Evolutionary conservation across 2,888 invertebrate genomes (phyloP).

Genomic region (Sarcophaga subvicina): DNA sequence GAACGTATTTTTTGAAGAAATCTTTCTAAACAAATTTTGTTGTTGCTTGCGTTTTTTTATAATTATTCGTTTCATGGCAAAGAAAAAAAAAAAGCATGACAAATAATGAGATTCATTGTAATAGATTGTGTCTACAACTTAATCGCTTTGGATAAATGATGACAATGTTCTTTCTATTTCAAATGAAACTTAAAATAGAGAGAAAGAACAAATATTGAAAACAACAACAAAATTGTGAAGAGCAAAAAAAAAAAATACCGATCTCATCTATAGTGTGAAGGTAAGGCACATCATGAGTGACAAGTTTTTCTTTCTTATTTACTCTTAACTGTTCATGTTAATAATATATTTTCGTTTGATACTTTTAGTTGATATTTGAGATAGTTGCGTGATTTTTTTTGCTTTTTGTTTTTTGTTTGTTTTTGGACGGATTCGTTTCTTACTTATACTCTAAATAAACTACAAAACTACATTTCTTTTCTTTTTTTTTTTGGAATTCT

Average conservation of each 20-base stretch:
- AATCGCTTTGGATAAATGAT: slow-evolving; percentile 81
- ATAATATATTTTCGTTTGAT: slow-evolving; percentile 50
- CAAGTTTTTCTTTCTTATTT: slow-evolving; percentile 52
- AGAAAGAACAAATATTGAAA: slow-evolving; percentile 34
- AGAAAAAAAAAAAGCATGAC: slow-evolving; percentile 77
- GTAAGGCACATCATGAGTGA: slow-evolving; percentile 51
- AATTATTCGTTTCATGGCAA: background rate
- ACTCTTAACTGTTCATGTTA: slow-evolving; percentile 60
- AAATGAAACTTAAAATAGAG: slow-evolving; percentile 60
- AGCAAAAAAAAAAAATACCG: background rate
- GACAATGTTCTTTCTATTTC: slow-evolving; percentile 75
- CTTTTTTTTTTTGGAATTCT: background rate
- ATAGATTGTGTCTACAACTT: slow-evolving; percentile 82
- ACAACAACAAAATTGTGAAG: too few relatives aligned
- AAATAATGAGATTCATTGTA: slow-evolving; percentile 82
- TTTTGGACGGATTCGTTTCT: slow-evolving; percentile 63
- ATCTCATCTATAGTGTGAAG: slow-evolving; percentile 25
- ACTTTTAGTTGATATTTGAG: slow-evolving; percentile 67
- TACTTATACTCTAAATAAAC: slow-evolving; percentile 62
- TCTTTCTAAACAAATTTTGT: slow-evolving; percentile 1
- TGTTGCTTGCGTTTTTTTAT: slow-evolving; percentile 36
- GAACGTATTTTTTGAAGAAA: slow-evolving; percentile 62
- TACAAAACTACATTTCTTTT: slow-evolving; percentile 64
- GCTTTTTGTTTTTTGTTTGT: too few relatives aligned
- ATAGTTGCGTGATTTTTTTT: slow-evolving; percentile 62